phyloP scores from a whole-genome alignment of 2,797 vertebrate genomes.

The Nasua narica region DNA sequence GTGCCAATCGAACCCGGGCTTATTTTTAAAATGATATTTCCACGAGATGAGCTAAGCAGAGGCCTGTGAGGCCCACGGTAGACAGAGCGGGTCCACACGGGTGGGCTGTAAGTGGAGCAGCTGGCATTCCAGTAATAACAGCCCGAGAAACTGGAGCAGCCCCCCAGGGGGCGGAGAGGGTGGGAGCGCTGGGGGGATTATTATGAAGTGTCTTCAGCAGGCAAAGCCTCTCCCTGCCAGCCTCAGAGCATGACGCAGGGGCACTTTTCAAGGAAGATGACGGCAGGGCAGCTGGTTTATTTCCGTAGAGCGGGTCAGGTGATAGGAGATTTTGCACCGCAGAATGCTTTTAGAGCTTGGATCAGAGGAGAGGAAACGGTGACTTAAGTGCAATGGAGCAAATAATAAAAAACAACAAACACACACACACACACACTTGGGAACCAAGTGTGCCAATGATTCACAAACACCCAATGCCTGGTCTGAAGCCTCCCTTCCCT shows the following conservation, averaged over 20 bases:
- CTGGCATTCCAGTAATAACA: conserved; percentile 68
- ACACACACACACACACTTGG: conserved; percentile 60
- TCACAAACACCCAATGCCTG: conserved; percentile 80
- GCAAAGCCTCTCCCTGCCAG: background rate
- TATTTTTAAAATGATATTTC: conserved; percentile 53
- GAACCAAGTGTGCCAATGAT: conserved; percentile 69
- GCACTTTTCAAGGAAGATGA: conserved; percentile 75
- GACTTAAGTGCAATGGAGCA: conserved; percentile 77
- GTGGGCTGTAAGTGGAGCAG: conserved; percentile 45
- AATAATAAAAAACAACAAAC: conserved; percentile 62
- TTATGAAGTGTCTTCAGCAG: conserved; percentile 45
- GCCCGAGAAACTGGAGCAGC: conserved; percentile 55
- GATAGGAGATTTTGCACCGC: conserved; percentile 78
- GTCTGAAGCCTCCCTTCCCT: conserved; percentile 50
- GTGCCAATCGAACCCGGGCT: background rate
- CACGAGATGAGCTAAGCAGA: conserved; percentile 55
- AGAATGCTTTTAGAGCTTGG: conserved; percentile 76
- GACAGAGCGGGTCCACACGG: conserved; percentile 51
- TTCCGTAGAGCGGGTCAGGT: conserved; percentile 78
- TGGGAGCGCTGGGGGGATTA: conserved; percentile 37
- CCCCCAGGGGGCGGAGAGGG: conserved; percentile 37
- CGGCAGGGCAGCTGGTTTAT: conserved; percentile 69
- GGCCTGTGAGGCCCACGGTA: background rate
- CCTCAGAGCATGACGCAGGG: conserved; percentile 48
- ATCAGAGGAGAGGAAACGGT: conserved; percentile 83